Conservation (phyloP, 2,113 vertebrate species). For the Podarcis cretensis region DNA sequence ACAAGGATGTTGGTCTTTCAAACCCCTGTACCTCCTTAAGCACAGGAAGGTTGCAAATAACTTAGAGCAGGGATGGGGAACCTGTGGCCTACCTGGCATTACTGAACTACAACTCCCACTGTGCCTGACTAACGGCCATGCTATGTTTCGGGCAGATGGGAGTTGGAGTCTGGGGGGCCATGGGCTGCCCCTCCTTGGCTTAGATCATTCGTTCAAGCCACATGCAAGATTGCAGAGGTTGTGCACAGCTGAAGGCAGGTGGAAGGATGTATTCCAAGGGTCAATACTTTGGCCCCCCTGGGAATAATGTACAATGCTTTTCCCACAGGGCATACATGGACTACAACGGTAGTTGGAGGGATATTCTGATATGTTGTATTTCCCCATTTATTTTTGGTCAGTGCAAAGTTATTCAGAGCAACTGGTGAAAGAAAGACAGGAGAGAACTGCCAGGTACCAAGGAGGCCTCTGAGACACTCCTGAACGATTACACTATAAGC, state of each 20-base stretch:
- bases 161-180: background rate
- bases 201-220: background rate
- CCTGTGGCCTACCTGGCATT: no score
- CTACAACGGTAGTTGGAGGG: background rate
- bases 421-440: background rate
- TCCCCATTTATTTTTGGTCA: background rate
- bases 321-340: background rate
- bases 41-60: background rate
- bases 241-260: background rate
- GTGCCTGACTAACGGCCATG: no score
- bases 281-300: background rate
- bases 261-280: background rate
- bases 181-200: background rate
- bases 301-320: background rate
- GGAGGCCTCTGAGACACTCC: conserved; percentile 10
- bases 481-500: background rate
- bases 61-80: no score
- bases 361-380: background rate
- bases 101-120: no score
- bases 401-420: background rate
- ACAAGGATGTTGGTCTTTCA: background rate
- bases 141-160: background rate
- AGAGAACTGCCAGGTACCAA: background rate
- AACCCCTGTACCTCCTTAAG: background rate
- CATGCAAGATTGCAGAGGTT: background rate